Percentiles rank a stretch among this genome's conserved stretches.
These are phyloP conservation scores for Poecilia wingei DNA, from an alignment of 2,797 vertebrate genomes.

Conservation along the genomic window DNA sequence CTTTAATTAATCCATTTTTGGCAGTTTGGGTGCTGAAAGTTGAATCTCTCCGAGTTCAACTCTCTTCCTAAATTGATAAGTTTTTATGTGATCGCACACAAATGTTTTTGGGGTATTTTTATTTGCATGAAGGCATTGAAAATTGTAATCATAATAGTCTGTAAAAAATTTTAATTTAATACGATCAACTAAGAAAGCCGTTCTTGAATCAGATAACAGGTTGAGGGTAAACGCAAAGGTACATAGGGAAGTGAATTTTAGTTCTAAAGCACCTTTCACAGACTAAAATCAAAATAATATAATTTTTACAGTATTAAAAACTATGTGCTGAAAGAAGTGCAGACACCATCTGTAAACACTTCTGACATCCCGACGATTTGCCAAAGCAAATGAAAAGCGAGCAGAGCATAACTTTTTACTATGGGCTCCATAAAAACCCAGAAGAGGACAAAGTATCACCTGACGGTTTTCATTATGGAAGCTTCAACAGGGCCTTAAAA, in stretches of 20 bases:
- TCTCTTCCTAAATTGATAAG: background rate
- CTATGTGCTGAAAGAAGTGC: background rate
- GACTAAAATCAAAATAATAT: background rate
- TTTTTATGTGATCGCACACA: background rate
- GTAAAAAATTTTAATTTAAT: background rate
- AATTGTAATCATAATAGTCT: background rate
- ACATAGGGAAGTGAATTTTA: background rate
- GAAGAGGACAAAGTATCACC: conserved; percentile 1
- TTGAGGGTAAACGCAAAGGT: background rate
- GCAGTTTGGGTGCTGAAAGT: conserved; percentile 13
- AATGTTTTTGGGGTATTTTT: background rate
- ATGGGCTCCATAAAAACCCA: background rate
- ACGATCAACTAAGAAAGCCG: background rate
- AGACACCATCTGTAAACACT: background rate
- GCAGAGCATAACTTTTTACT: background rate
- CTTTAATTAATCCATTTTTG: background rate
- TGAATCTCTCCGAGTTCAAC: background rate
- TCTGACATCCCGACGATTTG: background rate
- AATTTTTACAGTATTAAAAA: background rate
- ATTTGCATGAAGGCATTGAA: background rate
- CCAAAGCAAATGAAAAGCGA: conserved; percentile 18
- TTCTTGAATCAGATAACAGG: background rate
- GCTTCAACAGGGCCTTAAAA: conserved; percentile 5
- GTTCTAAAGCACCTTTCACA: background rate
- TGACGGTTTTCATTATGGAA: conserved; percentile 9